Evolutionary conservation across 1,140 invertebrate genomes (phyloP).

Genomic region (Neocloeon triangulifer): DNA sequence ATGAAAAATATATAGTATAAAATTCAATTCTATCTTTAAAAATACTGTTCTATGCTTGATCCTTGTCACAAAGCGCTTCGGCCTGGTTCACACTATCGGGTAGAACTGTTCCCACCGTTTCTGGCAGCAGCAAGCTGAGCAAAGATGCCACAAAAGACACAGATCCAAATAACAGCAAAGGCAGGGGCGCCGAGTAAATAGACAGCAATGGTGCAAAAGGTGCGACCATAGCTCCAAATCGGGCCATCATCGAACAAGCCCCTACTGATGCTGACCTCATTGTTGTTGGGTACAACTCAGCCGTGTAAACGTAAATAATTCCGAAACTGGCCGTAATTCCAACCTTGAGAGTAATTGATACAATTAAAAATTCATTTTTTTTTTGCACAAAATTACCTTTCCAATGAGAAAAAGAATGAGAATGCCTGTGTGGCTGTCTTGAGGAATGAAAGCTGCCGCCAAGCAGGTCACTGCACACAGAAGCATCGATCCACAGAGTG

Average conservation of each 20-base stretch:
- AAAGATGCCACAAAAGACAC: constrained; percentile 24
- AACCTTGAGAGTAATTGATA: too few relatives aligned
- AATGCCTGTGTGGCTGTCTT: too few relatives aligned
- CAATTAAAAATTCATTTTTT: too few relatives aligned
- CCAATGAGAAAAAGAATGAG: too few relatives aligned
- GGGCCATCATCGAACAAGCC: constrained; percentile 42
- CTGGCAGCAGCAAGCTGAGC: constrained; percentile 24
- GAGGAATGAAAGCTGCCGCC: constrained; percentile 18
- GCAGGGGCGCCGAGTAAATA: constrained; percentile 14
- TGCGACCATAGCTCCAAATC: constrained; percentile 38
- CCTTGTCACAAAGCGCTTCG: constrained; percentile 12
- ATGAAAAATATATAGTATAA: too few relatives aligned
- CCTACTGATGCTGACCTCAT: constrained; percentile 35
- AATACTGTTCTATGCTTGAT: too few relatives aligned
- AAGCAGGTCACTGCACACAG: constrained; percentile 22
- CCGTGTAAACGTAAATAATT: constrained; percentile 41
- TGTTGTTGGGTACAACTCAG: constrained; percentile 48
- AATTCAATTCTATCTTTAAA: too few relatives aligned
- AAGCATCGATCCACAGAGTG: too few relatives aligned
- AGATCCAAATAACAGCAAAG: constrained; percentile 27
- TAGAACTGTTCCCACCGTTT: constrained; percentile 30
- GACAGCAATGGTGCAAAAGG: constrained; percentile 42
- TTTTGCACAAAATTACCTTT: too few relatives aligned
- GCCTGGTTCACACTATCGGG: constrained; percentile 28
- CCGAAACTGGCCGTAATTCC: constrained; percentile 44